Conservation (phyloP, 2,888 invertebrate species). For the Pterobdella sp. region DNA sequence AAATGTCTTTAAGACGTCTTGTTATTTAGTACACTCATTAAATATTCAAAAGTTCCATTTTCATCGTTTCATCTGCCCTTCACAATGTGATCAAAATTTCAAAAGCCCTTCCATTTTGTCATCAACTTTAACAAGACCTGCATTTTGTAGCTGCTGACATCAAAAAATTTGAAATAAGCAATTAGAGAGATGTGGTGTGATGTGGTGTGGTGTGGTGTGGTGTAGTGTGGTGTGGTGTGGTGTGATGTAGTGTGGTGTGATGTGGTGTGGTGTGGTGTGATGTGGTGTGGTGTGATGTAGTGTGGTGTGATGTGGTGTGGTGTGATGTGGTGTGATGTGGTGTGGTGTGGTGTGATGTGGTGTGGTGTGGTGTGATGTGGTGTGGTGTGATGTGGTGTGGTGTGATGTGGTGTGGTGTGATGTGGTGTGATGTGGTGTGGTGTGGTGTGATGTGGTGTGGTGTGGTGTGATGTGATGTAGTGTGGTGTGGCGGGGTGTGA, state of each 20-base stretch:
- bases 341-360: neutral
- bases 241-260: conserved; percentile 4
- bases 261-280: neutral
- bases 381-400: neutral
- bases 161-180: no score
- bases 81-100: no score
- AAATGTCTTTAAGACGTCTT: no score
- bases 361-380: neutral
- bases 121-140: no score
- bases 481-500: no score
- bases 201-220: conserved; percentile 16
- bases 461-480: no score
- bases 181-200: no score
- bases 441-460: neutral
- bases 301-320: neutral
- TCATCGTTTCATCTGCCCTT: no score
- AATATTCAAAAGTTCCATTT: no score
- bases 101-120: no score
- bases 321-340: neutral
- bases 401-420: neutral
- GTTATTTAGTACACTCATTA: no score
- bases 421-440: neutral
- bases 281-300: neutral
- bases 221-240: conserved; percentile 12
- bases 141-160: no score